Conservation (phyloP, 2,797 vertebrate species). For the Takifugu rubripes region DNA sequence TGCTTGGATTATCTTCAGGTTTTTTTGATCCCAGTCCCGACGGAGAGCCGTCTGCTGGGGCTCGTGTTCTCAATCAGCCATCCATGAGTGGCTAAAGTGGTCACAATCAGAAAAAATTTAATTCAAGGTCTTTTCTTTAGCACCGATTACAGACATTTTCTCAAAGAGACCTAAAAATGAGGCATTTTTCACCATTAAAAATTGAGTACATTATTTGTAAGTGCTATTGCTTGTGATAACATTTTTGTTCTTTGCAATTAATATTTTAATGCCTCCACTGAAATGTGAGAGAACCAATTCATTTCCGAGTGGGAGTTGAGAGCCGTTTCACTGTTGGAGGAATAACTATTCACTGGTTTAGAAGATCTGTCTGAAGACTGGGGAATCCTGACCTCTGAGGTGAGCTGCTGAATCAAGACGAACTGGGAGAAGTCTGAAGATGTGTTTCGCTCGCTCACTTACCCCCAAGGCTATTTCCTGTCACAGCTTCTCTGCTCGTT, state of each 20-base stretch:
- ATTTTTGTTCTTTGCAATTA: slow-evolving; percentile 6
- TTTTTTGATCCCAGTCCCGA: background rate
- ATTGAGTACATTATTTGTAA: background rate
- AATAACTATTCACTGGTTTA: slow-evolving; percentile 7
- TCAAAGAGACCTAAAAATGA: too few relatives aligned
- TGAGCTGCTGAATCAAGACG: slow-evolving; percentile 50
- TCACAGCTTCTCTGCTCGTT: slow-evolving; percentile 39
- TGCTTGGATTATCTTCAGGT: background rate
- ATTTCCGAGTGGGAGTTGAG: background rate
- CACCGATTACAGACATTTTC: too few relatives aligned
- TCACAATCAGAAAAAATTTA: too few relatives aligned
- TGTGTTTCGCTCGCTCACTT: slow-evolving; percentile 51
- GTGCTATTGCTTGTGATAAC: background rate
- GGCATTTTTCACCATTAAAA: too few relatives aligned
- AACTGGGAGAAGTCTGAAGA: slow-evolving; percentile 41
- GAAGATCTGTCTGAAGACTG: slow-evolving; percentile 13
- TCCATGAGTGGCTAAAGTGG: too few relatives aligned
- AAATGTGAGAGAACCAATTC: background rate
- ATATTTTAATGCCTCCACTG: too few relatives aligned
- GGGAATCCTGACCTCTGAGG: slow-evolving; percentile 31
- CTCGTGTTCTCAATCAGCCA: too few relatives aligned
- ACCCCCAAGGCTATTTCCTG: slow-evolving; percentile 48
- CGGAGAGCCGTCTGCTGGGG: background rate
- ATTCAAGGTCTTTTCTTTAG: too few relatives aligned
- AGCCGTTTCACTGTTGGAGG: background rate